Base-by-base conservation (phyloP, 2,888 invertebrate species). In the Acrobasis consociella region DNA sequence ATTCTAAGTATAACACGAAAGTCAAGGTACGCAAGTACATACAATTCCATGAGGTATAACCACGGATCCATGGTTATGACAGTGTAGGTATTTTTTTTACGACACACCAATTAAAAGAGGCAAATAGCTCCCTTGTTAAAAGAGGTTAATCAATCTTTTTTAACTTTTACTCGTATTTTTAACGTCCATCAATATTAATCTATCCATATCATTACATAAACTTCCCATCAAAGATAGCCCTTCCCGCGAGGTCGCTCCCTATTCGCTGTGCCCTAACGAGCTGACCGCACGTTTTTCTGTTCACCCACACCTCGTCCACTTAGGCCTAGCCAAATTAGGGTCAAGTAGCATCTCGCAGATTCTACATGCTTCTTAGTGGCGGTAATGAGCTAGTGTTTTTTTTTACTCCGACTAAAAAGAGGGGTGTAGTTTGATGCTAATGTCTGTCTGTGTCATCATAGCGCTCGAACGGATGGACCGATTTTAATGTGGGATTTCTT, bases 321-420 rank as follows among this genome's bases (percentile, higher is more conserved):
- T 22, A 51, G 16, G 50, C 38, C 16, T 17, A 17, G 55, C 16
- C 62, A 53, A 55, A 62, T 62, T 62, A 62, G 62, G 62, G 62
- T 62, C 62, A 62, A 62, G 62, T 55, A 62, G 55, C 46, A 53
- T 39, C 22, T 53, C 53, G 55, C 17, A 13, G 52, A 31, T 51
- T 60, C 37, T 59, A 38, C 59, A 59, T 38, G 16, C 38, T 38
- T 49, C 50, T 38, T 13, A 37, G 38, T 5, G 10, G 10, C 37
- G 10, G 10, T 37, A 5, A 37, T 49, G 37, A 59, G 31, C 31
- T 52, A 7, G 15, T 37, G 16, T 49, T 59, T 59, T 38, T 31
- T 17, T n/a, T n/a, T n/a, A n/a, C n/a, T n/a, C n/a, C n/a, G n/a
- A n/a, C n/a, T n/a, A n/a, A n/a, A n/a, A n/a, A n/a, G n/a, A n/a